A percentile compares a stretch with the other conserved stretches of the same genome.
These are phyloP conservation scores for Glyphotaelius pellucidus DNA, from an alignment of 2,888 invertebrate genomes.

Conservation along the genomic window DNA sequence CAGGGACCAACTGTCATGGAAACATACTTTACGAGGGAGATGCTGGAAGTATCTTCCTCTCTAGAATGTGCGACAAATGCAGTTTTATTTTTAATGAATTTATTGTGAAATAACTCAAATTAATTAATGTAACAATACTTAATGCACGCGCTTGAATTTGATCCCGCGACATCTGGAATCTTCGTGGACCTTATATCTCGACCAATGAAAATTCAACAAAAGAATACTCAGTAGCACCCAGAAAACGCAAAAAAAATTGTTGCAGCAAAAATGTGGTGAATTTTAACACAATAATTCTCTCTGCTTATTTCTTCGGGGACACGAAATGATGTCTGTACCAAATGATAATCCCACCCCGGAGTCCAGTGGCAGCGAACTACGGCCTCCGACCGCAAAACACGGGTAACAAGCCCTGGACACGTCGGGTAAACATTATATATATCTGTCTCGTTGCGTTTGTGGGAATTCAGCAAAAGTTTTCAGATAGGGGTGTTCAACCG, in stretches of 20 bases:
- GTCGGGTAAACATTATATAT: neutral
- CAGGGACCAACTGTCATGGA: no score
- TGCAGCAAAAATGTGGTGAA: neutral
- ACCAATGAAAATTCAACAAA: neutral
- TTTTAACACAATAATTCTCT: neutral
- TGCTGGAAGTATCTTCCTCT: no score
- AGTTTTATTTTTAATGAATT: no score
- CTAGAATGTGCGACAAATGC: no score
- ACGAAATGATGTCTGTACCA: neutral
- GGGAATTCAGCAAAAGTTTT: neutral
- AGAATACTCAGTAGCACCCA: neutral
- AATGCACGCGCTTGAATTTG: no score
- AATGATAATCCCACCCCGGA: neutral
- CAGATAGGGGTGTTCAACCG: neutral
- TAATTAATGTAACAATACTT: no score
- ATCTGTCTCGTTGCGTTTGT: neutral
- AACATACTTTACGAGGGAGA: no score
- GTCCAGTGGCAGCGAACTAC: neutral
- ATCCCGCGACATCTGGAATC: no score
- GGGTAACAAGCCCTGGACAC: neutral
- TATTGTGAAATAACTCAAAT: no score
- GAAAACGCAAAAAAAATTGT: neutral
- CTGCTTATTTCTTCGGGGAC: slow-evolving; percentile 2
- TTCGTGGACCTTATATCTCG: no score
- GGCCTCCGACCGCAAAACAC: neutral